Percentiles rank a stretch among this genome's conserved stretches.
Evolutionary conservation across 2,113 vertebrate genomes (phyloP).

Genomic region (Ameiurus melas): DNA sequence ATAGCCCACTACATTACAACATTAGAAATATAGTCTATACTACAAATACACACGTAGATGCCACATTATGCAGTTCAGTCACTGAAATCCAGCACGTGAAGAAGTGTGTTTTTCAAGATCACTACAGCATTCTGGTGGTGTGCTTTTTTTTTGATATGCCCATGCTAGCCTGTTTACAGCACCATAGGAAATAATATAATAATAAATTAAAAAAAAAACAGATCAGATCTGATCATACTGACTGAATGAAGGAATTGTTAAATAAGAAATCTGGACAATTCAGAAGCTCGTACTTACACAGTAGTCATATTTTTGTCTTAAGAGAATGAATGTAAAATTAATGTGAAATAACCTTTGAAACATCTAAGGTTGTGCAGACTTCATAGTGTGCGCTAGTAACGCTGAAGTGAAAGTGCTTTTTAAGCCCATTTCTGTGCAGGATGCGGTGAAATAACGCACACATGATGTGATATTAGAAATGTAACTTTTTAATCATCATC

Average conservation of each 20-base stretch:
- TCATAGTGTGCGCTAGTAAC: neutral
- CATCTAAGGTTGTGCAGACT: neutral
- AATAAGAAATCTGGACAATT: neutral
- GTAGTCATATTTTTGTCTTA: neutral
- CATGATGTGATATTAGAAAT: neutral
- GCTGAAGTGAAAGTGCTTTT: neutral
- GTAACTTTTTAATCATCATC: neutral
- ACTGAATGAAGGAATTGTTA: neutral
- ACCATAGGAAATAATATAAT: neutral
- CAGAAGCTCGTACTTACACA: neutral
- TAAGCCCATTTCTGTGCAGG: neutral
- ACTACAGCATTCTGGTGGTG: constrained; percentile 8
- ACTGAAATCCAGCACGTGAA: neutral
- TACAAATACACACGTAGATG: neutral
- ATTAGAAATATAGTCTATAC: neutral
- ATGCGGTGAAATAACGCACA: neutral
- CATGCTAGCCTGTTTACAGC: neutral
- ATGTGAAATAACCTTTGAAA: neutral
- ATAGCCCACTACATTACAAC: neutral
- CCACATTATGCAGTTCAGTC: no score
- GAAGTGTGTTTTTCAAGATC: constrained; percentile 22
- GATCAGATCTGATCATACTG: neutral
- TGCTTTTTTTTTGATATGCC: neutral
- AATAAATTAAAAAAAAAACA: neutral
- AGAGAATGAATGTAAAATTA: neutral